These are phyloP conservation scores for Thymelicus lineola DNA, from an alignment of 2,888 invertebrate species.

Conservation along the genomic window DNA sequence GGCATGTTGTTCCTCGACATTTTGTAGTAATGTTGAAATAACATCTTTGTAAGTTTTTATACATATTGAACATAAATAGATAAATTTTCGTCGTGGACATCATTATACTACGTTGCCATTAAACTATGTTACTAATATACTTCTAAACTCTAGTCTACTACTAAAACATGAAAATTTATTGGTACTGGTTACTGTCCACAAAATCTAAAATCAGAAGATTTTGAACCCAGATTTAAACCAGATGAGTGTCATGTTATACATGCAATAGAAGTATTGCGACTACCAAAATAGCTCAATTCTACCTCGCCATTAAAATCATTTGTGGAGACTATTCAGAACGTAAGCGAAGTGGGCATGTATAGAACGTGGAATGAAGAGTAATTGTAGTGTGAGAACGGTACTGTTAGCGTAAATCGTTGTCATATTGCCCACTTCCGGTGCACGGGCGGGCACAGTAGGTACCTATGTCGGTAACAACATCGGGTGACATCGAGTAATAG, in stretches of 20 bases:
- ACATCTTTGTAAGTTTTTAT: no score
- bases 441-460: not conserved
- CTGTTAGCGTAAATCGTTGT: slow-evolving; percentile 37
- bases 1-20: no score
- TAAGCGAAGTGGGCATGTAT: slow-evolving; percentile 11
- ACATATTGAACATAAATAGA: no score
- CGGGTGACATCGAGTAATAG: slow-evolving; percentile 13
- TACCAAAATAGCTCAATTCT: not conserved
- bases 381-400: slow-evolving; percentile 33
- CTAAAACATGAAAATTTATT: not conserved
- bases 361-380: slow-evolving; percentile 24
- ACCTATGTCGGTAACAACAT: slow-evolving; percentile 9
- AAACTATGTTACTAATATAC: not conserved
- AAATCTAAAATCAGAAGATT: not conserved
- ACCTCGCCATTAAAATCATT: not conserved
- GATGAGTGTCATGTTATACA: no score
- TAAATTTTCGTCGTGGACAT: no score
- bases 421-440: slow-evolving; percentile 37
- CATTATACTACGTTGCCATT: not conserved
- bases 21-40: no score
- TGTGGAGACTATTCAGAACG: slow-evolving; percentile 4
- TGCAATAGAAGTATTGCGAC: no score
- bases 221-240: no score
- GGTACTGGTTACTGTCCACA: not conserved
- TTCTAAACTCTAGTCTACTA: not conserved